Percentiles rank a stretch among this genome's conserved stretches.
Conservation (phyloP, 2,797 vertebrate species). For the Dicrostonyx torquatus region DNA sequence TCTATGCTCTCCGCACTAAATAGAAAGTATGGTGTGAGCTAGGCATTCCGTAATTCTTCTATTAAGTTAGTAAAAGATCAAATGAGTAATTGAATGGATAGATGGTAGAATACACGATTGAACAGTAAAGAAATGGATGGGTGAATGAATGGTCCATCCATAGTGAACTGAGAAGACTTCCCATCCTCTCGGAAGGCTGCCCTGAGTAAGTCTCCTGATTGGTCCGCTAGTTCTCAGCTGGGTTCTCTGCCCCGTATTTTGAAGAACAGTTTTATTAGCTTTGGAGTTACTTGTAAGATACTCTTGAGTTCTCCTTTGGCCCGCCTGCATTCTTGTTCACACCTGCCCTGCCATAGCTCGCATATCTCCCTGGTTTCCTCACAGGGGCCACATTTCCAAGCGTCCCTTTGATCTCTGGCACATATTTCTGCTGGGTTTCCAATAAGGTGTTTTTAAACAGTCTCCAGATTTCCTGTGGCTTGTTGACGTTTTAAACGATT, state of each 20-base stretch:
- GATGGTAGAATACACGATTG: background rate
- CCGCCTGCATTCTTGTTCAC: conserved; percentile 72
- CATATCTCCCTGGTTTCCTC: conserved; percentile 69
- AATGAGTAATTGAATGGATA: background rate
- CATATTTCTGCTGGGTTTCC: conserved; percentile 82
- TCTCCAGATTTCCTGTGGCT: conserved; percentile 84
- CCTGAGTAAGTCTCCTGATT: conserved; percentile 44
- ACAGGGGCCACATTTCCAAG: conserved; percentile 74
- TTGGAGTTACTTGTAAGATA: conserved; percentile 75
- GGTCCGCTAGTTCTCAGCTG: conserved; percentile 38
- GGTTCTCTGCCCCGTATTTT: conserved; percentile 74
- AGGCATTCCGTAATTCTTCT: background rate
- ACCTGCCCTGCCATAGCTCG: conserved; percentile 74
- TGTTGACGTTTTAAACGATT: conserved; percentile 84
- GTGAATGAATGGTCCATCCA: background rate
- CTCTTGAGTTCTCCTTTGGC: conserved; percentile 70
- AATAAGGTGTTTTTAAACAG: conserved; percentile 84
- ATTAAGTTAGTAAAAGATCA: background rate
- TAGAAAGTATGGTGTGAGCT: background rate
- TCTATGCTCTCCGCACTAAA: background rate
- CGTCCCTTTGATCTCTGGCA: conserved; percentile 81
- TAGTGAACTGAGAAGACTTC: conserved; percentile 34
- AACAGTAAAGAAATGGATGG: background rate
- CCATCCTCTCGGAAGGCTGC: conserved; percentile 19
- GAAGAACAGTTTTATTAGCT: conserved; percentile 78